Evolutionary conservation across 2,888 invertebrate species (phyloP), one percentile per base, ranked within the genome.

Genomic region (Laspeyria flexula): DNA sequence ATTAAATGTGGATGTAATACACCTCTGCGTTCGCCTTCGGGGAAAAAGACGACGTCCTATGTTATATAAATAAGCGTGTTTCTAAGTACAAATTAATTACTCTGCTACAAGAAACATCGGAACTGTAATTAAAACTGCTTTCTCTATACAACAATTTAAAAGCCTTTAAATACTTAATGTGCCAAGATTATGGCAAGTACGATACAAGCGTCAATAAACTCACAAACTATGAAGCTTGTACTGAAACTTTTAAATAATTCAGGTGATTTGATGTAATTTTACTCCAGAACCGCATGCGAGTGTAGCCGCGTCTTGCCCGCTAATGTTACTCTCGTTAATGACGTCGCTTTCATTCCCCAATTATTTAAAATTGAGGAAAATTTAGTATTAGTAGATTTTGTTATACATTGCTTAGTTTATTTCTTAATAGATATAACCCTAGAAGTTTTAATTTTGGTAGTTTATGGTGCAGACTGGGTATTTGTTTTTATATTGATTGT

Each of bases 261-360:
- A 88, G 64, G 55, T 76, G 78, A 85, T 85, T 83, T 78, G 75
- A 83, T 85, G 84, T 85, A 87, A 87, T 87, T 88, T 87, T 82
- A 75, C 81, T 78, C 71, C 71, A 77, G 73, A 82, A 81, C 87
- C 84, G 67, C 85, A 81, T 74, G 78, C 76, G 75, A 75, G 78
- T 75, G 69, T 76, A 78, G 77, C 67, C 45, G 29, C 46, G 57
- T 61, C 64, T 71, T 70, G 72, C 59, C 57, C 49, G 45, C 51
- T 46, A 12, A 34, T 18, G 39, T 10, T 57, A 71, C 43, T 81
- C 56, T 10, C 49, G 50, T 61, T 73, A 63, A 49, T 53, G 69
- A 41, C 18, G 2, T 1, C 10, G 51, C 21, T 45, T 76, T 78
- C 13, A 46, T 1, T n/a, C 42, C 13, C 3, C 1, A 10, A 11